Conservation (phyloP, 2,888 invertebrate species). For the Thecophora atra region DNA sequence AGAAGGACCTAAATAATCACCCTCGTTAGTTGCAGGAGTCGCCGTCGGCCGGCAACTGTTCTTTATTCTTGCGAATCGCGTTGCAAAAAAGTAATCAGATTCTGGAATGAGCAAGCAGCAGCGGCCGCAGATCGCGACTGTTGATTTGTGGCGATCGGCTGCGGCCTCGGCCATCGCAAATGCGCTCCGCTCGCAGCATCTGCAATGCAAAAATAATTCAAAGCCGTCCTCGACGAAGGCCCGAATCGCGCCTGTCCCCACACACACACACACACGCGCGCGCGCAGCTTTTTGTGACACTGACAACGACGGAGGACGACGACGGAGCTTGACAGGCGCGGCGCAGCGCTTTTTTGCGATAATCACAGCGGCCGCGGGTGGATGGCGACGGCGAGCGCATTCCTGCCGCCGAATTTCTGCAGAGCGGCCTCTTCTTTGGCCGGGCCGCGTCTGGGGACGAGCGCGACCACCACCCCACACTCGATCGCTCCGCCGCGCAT, state of each 20-base stretch:
- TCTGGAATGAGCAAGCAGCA: conserved; percentile 1
- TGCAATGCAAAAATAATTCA: conserved; percentile 32
- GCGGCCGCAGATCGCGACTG: neutral
- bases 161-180: neutral
- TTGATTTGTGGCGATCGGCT: conserved; percentile 10
- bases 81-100: conserved; percentile 7
- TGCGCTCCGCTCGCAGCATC: conserved; percentile 2
- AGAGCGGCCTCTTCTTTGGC: conserved; percentile 6
- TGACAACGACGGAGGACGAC: no score
- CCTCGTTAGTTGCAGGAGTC: conserved; percentile 31
- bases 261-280: no score
- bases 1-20: neutral
- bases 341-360: conserved; percentile 16
- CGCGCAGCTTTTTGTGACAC: conserved; percentile 15
- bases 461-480: conserved; percentile 16
- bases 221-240: conserved; percentile 36
- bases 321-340: conserved; percentile 25
- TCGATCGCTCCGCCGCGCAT: neutral
- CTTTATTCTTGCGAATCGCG: conserved; percentile 43
- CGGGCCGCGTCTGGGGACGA: neutral
- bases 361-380: conserved; percentile 15
- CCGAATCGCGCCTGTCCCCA: conserved; percentile 45
- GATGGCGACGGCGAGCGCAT: neutral
- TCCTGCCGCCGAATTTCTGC: neutral
- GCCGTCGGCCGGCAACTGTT: conserved; percentile 48